Base-by-base conservation (phyloP, 2,113 vertebrate species). In the Salminus brasiliensis region DNA sequence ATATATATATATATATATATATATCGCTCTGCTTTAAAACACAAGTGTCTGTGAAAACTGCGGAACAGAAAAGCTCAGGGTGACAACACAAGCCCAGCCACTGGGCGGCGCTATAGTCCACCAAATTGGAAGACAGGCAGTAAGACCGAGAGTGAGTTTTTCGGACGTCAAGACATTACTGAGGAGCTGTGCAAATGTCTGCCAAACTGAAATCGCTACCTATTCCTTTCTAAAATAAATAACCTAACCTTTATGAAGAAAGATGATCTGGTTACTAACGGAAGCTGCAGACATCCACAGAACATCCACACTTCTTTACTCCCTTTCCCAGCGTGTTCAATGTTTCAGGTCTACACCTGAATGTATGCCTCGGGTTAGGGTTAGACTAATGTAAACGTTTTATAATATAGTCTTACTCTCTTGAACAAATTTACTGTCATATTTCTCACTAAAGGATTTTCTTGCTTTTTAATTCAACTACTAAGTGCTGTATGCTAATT, bases 21-120 rank as follows among this genome's bases (percentile, higher is more conserved):
- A n/a, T n/a, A n/a, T n/a, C n/a, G n/a, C n/a, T n/a, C n/a, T n/a
- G n/a, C n/a, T n/a, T n/a, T n/a, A n/a, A n/a, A n/a, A n/a, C n/a
- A n/a, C n/a, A n/a, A n/a, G 9, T 55, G 10, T 25, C 49, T n/a
- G 49, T 34, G 63, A 39, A 74, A 62, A 62, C 15, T 8, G 39
- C 6, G 27, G 29, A 5, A 11, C 11, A 5, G 8, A 23, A 32
- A 55, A 32, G 23, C 8, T 10, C 21, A 32, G n/a, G n/a, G 34
- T 59, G 65, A 52, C 10, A 5, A 9, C 32, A 30, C 16, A 2
- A 11, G 7, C 72, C 62, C 63, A 75, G 81, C 91, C 93, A 94
- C 93, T 92, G 86, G 86, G 92, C 79, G 92, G 92, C 93, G 92
- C 93, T 88, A 90, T 88, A 91, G 91, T 83, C 93, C 91, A 82